Percentiles rank a stretch among this genome's conserved stretches.
Evolutionary conservation across 2,888 invertebrate genomes (phyloP).

Genomic region (Erebia palarica): DNA sequence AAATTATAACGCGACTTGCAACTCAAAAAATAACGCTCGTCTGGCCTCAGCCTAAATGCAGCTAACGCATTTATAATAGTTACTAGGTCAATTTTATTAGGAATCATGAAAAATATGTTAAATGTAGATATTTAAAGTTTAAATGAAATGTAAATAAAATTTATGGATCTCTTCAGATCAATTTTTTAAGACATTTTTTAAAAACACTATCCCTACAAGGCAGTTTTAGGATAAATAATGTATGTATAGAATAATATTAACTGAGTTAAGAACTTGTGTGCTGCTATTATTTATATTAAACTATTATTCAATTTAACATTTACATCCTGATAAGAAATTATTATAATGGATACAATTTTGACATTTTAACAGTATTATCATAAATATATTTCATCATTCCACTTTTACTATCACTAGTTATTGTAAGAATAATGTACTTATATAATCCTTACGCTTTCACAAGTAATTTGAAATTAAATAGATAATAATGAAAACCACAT

Average conservation of each 20-base stretch:
- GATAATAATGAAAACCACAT: not conserved
- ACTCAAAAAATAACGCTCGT: too few species aligned
- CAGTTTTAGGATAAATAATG: slow-evolving; percentile 5
- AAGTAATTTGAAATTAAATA: not conserved
- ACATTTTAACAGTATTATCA: slow-evolving; percentile 29
- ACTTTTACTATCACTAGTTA: slow-evolving; percentile 27
- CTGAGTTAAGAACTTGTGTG: not conserved
- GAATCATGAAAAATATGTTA: not conserved
- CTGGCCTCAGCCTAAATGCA: not conserved
- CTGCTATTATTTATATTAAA: slow-evolving; percentile 5
- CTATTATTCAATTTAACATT: not conserved
- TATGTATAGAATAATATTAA: slow-evolving; percentile 9
- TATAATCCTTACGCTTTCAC: slow-evolving; percentile 19
- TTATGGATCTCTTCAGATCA: slow-evolving; percentile 12
- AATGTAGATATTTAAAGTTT: slow-evolving; percentile 12
- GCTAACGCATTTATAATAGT: slow-evolving; percentile 4
- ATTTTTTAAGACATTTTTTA: not conserved
- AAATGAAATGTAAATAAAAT: slow-evolving; percentile 3
- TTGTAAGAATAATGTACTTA: slow-evolving; percentile 33
- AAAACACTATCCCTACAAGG: not conserved
- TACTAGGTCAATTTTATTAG: slow-evolving; percentile 16
- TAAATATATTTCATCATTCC: slow-evolving; percentile 30
- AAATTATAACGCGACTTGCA: too few species aligned
- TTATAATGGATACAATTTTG: slow-evolving; percentile 10
- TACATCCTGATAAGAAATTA: not conserved